Conservation (phyloP, 2,797 vertebrate genomes). For the Molossus alvarezi region DNA sequence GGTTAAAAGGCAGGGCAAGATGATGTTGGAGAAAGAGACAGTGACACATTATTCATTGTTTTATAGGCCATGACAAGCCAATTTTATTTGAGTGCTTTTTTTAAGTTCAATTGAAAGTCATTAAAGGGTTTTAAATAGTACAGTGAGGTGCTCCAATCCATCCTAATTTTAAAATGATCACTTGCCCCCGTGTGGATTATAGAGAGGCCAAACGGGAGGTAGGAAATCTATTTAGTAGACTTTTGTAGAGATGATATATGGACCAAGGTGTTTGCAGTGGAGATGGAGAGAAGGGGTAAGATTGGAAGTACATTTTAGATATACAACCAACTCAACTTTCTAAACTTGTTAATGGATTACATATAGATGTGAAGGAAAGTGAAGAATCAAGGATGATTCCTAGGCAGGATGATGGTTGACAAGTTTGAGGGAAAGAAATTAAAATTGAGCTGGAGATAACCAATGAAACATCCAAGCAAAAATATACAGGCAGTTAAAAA, state of each 20-base stretch:
- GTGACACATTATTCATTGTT: slow-evolving; percentile 8
- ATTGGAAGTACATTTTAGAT: slow-evolving; percentile 31
- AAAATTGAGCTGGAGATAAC: background rate
- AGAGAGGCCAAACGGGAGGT: background rate
- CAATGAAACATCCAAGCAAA: slow-evolving; percentile 9
- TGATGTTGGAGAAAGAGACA: background rate
- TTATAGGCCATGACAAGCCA: slow-evolving; percentile 34
- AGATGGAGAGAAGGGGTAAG: background rate
- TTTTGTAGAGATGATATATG: slow-evolving; percentile 10
- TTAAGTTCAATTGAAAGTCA: slow-evolving; percentile 19
- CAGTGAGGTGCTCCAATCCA: slow-evolving; percentile 16
- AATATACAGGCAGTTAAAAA: slow-evolving; percentile 34
- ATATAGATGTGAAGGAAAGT: slow-evolving; percentile 32
- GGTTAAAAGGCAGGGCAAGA: background rate
- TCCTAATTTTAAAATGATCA: slow-evolving; percentile 49
- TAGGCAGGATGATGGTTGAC: slow-evolving; percentile 7
- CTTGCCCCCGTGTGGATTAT: slow-evolving; percentile 1
- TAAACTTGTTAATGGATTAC: slow-evolving; percentile 5
- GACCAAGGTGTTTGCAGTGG: slow-evolving; percentile 21
- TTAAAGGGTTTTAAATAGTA: slow-evolving; percentile 60
- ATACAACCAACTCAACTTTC: slow-evolving; percentile 11
- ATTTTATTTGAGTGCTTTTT: slow-evolving; percentile 20
- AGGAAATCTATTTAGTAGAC: background rate
- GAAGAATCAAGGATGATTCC: slow-evolving; percentile 2
- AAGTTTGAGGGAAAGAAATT: background rate